These are phyloP conservation scores for Heliconius himera DNA, from an alignment of 1,140 invertebrate species.

Conservation along the genomic window DNA sequence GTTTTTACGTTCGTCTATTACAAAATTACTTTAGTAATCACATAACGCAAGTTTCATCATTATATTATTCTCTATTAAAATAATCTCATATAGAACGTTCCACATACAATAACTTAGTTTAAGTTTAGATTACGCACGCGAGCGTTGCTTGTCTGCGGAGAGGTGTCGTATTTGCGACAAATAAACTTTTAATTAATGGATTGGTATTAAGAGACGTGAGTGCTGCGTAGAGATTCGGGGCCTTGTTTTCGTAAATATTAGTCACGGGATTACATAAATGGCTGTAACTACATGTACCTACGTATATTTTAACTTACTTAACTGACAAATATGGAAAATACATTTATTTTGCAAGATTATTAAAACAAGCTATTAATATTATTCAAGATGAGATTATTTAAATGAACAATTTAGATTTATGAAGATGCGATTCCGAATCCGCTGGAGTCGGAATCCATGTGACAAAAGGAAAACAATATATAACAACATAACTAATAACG, in stretches of 20 bases:
- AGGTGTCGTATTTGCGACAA: slow-evolving; percentile 51
- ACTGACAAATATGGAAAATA: slow-evolving; percentile 23
- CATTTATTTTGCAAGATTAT: slow-evolving; percentile 16
- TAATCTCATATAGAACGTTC: slow-evolving; percentile 35
- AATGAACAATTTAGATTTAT: not conserved
- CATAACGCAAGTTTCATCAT: slow-evolving; percentile 21
- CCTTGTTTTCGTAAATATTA: slow-evolving; percentile 39
- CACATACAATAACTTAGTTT: slow-evolving; percentile 40
- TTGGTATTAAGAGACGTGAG: slow-evolving; percentile 62
- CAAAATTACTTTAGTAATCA: slow-evolving; percentile 25
- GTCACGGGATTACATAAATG: slow-evolving; percentile 45
- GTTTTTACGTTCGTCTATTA: not conserved
- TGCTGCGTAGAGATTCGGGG: slow-evolving; percentile 48
- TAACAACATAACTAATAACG: slow-evolving; percentile 75
- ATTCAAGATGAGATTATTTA: not conserved
- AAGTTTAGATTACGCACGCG: slow-evolving; percentile 37
- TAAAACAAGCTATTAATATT: not conserved
- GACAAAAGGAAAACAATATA: slow-evolving; percentile 73
- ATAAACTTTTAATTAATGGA: slow-evolving; percentile 78
- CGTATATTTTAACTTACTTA: not conserved
- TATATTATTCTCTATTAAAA: slow-evolving; percentile 28
- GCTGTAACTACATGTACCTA: not conserved
- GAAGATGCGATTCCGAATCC: slow-evolving; percentile 1
- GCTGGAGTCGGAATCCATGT: not conserved
- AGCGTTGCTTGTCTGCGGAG: slow-evolving; percentile 40